Percentiles rank a stretch among this genome's conserved stretches.
Evolutionary conservation across 2,113 vertebrate species (phyloP).

Genomic region (Alectura lathami): DNA sequence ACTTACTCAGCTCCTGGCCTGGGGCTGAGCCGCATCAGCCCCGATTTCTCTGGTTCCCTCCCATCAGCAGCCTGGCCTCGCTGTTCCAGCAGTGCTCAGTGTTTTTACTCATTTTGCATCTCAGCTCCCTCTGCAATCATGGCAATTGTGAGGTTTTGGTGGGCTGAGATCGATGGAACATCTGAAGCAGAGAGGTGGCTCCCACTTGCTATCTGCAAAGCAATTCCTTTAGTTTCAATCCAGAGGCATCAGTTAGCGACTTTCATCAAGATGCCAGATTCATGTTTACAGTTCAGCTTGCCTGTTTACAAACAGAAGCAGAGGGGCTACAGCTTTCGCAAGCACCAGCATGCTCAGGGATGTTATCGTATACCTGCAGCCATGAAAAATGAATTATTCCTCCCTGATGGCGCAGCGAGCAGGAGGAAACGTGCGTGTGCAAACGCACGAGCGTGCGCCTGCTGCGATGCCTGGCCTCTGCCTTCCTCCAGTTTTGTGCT

Average conservation of each 20-base stretch:
- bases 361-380: background rate
- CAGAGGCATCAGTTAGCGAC: background rate
- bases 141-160: background rate
- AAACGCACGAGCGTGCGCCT: fast-evolving
- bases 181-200: background rate
- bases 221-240: background rate
- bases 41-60: background rate
- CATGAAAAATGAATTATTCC: background rate
- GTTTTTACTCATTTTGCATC: background rate
- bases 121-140: background rate
- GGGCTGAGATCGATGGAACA: background rate
- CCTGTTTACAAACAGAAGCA: background rate
- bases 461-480: background rate
- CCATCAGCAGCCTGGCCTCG: fast-evolving
- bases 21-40: background rate
- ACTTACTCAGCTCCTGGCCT: background rate
- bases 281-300: background rate
- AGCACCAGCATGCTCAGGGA: fast-evolving
- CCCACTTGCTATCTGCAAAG: background rate
- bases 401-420: background rate
- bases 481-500: background rate
- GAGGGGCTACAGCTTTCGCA: background rate
- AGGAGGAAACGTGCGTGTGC: background rate
- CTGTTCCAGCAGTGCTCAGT: background rate
- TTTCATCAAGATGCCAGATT: background rate